Conservation (phyloP, 2,113 vertebrate species). For the Crotalus viridis region DNA sequence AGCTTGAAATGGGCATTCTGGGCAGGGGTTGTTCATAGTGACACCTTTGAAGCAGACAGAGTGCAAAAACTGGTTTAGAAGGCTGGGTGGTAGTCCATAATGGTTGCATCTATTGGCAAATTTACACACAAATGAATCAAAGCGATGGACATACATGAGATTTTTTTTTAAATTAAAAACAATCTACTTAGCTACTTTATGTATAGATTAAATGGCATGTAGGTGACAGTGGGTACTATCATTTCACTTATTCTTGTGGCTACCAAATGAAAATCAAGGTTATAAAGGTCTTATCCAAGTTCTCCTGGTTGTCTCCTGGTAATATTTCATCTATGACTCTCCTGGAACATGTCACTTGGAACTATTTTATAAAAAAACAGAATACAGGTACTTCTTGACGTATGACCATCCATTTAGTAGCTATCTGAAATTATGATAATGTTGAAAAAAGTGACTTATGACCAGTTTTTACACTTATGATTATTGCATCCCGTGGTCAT, state of each 20-base stretch:
- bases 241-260: neutral
- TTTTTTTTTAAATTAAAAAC: neutral
- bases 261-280: neutral
- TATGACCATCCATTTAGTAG: no score
- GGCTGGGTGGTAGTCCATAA: neutral
- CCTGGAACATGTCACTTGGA: neutral
- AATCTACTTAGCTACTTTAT: neutral
- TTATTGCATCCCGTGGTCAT: no score
- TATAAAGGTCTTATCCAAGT: neutral
- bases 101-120: neutral
- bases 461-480: no score
- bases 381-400: neutral
- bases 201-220: neutral
- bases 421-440: no score
- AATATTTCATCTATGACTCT: neutral
- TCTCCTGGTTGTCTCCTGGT: neutral
- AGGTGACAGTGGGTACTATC: neutral
- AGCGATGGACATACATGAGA: neutral
- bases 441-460: no score
- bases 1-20: neutral
- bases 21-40: neutral
- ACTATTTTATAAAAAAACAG: neutral
- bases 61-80: neutral
- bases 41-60: neutral
- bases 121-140: neutral